These are phyloP conservation scores for Micrastur ruficollis DNA, from an alignment of 2,797 vertebrate species.

Conservation along the genomic window DNA sequence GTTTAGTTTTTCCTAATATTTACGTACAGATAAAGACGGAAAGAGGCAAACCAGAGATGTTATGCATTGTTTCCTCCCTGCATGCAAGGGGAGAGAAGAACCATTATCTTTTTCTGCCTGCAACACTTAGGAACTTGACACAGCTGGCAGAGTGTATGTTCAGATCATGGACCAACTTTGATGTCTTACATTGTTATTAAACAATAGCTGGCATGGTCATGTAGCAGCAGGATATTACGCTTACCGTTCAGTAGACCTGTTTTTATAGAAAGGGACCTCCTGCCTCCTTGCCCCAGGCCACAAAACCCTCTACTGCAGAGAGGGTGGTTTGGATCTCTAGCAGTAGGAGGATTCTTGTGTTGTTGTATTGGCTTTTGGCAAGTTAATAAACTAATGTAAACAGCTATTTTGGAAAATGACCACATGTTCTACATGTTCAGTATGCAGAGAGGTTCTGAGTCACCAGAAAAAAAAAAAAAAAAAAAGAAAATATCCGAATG, in stretches of 20 bases:
- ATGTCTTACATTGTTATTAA: constrained; percentile 1
- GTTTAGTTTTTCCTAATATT: background rate
- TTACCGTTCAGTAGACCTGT: constrained; percentile 22
- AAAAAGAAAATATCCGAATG: background rate
- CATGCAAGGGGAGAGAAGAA: background rate
- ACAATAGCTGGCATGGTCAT: background rate
- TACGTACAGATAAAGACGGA: background rate
- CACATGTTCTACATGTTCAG: background rate
- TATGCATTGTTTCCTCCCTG: background rate
- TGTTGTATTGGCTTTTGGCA: background rate
- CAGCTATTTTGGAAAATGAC: background rate
- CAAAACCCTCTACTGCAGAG: background rate
- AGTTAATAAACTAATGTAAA: background rate
- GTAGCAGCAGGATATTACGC: background rate
- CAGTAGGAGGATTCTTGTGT: constrained; percentile 3
- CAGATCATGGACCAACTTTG: constrained; percentile 21
- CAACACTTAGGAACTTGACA: constrained; percentile 1
- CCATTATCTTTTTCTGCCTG: background rate
- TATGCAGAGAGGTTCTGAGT: background rate
- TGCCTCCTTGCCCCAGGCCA: constrained; percentile 13
- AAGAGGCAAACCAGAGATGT: background rate
- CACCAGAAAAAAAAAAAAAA: background rate
- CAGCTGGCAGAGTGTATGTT: background rate
- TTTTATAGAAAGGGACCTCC: constrained; percentile 10
- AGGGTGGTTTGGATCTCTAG: background rate